Evolutionary conservation across 2,113 vertebrate genomes (phyloP), one percentile per base, ranked within the genome.

Genomic region (rabbit (Oryctolagus cuniculus)): DNA sequence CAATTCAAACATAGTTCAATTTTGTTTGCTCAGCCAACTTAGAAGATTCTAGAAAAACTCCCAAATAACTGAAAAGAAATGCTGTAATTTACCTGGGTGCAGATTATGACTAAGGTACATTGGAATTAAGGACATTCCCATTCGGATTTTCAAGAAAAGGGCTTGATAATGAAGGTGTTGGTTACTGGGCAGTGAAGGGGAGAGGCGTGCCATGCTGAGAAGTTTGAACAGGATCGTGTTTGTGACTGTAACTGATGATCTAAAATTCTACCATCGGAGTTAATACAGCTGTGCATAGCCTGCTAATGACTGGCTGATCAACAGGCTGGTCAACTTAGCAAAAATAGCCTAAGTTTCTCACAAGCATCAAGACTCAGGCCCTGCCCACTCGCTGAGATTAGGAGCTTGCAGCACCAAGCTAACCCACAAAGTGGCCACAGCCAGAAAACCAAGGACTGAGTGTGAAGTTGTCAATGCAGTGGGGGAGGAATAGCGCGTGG

Each of bases 21-120:
- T 67, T 75, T 83, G 34, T 90, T 94, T 91, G 73, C 49, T 89
- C 27, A 49, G 88, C 36, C 73, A 80, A 27, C 38, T 66, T 81
- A 53, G 89, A 93, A 84, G 44, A 25, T 53, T 66, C 53, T 61
- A 10, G 44, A 67, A 67, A 58, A 27, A 49, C 25, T 5, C 27
- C 24, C 4, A 49, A 24, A 31, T 53, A 49, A 67, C 53, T 38
- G 29, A 78, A 91, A 87, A 38, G 5, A 80, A 58, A 78, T 38
- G 36, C 24, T 91, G 69, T 44, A 16, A 67, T n/a, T 91, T 63
- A 82, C n/a, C 16, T 77, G 67, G 9, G 21, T 78, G 10, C 29
- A 63, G 63, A 64, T 94, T 89, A 67, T 81, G n/a, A n/a, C 49
- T 92, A 31, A 73, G 83, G 17, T 72, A 27, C 44, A 34, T 34